Conservation (phyloP, 2,888 invertebrate genomes). For the Parascotia fuliginaria region DNA sequence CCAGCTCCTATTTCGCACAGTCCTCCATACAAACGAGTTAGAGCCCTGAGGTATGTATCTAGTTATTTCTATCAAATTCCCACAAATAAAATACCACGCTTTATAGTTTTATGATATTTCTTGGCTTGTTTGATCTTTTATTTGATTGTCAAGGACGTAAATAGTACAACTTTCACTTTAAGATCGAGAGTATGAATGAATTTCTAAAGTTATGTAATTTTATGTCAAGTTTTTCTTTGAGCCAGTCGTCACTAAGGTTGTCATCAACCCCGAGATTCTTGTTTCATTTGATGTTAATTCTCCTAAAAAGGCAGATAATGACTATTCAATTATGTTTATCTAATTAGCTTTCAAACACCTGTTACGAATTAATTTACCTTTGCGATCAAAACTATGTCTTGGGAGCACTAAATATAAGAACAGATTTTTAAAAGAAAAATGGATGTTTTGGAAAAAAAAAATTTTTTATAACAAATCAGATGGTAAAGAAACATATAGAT, state of each 20-base stretch:
- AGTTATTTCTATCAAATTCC: slow-evolving; percentile 38
- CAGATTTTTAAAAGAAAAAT: too few relatives aligned
- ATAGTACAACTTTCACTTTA: slow-evolving; percentile 29
- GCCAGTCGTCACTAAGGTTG: background rate
- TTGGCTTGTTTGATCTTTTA: background rate
- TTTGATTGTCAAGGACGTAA: slow-evolving; percentile 7
- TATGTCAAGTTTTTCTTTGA: slow-evolving; percentile 4
- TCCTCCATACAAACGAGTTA: slow-evolving; percentile 87
- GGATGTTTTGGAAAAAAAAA: too few relatives aligned
- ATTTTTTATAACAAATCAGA: too few relatives aligned
- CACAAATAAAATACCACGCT: slow-evolving; percentile 56
- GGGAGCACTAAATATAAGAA: too few relatives aligned
- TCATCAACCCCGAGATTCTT: too few relatives aligned
- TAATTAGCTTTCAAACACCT: too few relatives aligned
- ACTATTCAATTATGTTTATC: too few relatives aligned
- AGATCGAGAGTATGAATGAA: background rate
- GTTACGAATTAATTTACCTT: too few relatives aligned
- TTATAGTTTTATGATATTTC: slow-evolving; percentile 1
- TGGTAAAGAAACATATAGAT: too few relatives aligned
- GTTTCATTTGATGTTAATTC: too few relatives aligned
- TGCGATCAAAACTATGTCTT: too few relatives aligned
- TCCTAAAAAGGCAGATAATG: too few relatives aligned
- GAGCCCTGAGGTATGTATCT: slow-evolving; percentile 81
- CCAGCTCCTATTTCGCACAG: slow-evolving; percentile 68
- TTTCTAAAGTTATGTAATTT: slow-evolving; percentile 15